Conservation (phyloP, 2,113 vertebrate genomes). For the Apeltes quadracus region DNA sequence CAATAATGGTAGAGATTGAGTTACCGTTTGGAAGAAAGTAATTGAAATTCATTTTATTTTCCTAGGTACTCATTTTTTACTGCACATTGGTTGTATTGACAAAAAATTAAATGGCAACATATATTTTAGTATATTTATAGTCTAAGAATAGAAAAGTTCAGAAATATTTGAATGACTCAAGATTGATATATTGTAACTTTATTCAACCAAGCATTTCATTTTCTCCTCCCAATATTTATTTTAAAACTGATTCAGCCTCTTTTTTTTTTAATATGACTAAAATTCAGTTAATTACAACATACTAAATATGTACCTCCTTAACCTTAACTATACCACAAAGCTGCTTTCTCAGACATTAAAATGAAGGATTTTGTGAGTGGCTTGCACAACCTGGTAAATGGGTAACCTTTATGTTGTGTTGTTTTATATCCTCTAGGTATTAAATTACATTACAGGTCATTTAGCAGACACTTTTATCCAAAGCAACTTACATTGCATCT, state of each 20-base stretch:
- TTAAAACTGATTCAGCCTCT: too few relatives aligned
- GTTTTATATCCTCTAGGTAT: conserved; percentile 36
- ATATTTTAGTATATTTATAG: background rate
- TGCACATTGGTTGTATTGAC: background rate
- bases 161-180: background rate
- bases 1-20: background rate
- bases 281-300: too few relatives aligned
- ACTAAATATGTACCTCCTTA: too few relatives aligned
- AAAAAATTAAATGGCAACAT: background rate
- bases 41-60: background rate
- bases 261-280: too few relatives aligned
- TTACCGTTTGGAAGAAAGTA: background rate
- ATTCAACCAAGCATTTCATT: too few relatives aligned
- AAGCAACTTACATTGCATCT: too few relatives aligned
- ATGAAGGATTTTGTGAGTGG: background rate
- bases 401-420: conserved; percentile 46
- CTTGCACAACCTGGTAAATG: background rate
- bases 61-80: background rate
- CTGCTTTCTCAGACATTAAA: too few relatives aligned
- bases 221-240: background rate
- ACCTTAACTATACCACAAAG: too few relatives aligned
- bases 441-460: too few relatives aligned
- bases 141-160: too few relatives aligned
- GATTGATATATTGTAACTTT: background rate
- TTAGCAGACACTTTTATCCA: too few relatives aligned